Percentiles rank a stretch among this genome's conserved stretches.
Evolutionary conservation across 2,888 invertebrate species (phyloP).

Genomic region (Tachina fera): DNA sequence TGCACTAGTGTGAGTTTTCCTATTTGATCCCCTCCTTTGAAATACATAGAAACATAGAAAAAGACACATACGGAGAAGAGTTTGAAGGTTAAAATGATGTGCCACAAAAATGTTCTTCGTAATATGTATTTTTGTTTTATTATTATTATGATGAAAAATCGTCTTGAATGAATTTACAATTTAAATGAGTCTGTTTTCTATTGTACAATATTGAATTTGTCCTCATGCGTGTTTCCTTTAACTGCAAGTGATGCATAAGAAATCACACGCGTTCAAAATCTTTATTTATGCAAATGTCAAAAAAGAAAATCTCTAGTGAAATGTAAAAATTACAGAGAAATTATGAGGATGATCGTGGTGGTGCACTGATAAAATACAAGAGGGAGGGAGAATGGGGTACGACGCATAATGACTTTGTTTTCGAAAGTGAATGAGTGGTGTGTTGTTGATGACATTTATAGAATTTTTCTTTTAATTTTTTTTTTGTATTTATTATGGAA

Average conservation of each 20-base stretch:
- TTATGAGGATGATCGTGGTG: constrained; percentile 7
- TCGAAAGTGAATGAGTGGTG: neutral
- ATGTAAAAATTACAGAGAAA: constrained; percentile 19
- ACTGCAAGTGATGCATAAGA: neutral
- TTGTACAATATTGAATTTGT: constrained; percentile 24
- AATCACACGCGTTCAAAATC: neutral
- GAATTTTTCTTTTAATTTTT: constrained; percentile 12
- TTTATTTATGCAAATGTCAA: constrained; percentile 2
- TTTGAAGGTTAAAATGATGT: too few relatives aligned
- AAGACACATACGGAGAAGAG: too few relatives aligned
- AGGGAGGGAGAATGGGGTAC: neutral
- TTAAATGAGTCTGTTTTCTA: neutral
- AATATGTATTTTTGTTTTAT: too few relatives aligned
- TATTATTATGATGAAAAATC: too few relatives aligned
- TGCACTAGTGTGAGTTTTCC: too few relatives aligned
- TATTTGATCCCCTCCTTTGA: too few relatives aligned
- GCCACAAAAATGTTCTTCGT: too few relatives aligned
- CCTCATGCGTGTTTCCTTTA: constrained; percentile 42
- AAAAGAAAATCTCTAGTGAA: constrained; percentile 14
- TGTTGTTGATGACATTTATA: constrained; percentile 47
- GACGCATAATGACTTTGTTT: constrained; percentile 19
- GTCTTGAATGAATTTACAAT: too few relatives aligned
- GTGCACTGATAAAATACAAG: constrained; percentile 32
- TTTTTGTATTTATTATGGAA: neutral
- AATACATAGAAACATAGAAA: too few relatives aligned